Conservation (phyloP, 2,888 invertebrate species). For the Yponomeuta sedellus region DNA sequence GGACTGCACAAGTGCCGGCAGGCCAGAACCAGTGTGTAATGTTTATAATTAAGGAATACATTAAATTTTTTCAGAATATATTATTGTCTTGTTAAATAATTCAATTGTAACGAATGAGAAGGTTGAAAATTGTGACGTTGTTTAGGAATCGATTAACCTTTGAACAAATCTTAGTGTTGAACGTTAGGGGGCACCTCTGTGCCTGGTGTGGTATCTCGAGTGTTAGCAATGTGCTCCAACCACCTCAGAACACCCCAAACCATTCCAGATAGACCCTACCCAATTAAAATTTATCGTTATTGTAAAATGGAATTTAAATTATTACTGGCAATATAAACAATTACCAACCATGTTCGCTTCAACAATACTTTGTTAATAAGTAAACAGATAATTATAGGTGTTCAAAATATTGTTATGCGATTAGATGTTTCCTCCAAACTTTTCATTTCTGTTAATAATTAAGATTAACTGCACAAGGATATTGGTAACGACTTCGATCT, state of each 20-base stretch:
- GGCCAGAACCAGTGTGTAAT: slow-evolving; percentile 70
- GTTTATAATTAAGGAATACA: slow-evolving; percentile 71
- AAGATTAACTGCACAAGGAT: slow-evolving; percentile 74
- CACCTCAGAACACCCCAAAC: slow-evolving; percentile 17
- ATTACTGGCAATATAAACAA: slow-evolving; percentile 63
- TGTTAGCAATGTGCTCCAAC: slow-evolving; percentile 26
- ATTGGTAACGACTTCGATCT: slow-evolving; percentile 73
- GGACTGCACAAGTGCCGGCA: slow-evolving; percentile 52
- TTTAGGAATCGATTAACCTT: slow-evolving; percentile 56
- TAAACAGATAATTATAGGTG: slow-evolving; percentile 62
- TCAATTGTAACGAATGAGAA: slow-evolving; percentile 69
- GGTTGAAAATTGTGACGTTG: slow-evolving; percentile 53
- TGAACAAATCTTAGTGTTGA: slow-evolving; percentile 59
- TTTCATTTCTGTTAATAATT: slow-evolving; percentile 62
- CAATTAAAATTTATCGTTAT: slow-evolving; percentile 59
- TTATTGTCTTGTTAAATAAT: slow-evolving; percentile 77
- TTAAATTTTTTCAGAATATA: slow-evolving; percentile 75
- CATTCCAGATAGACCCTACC: slow-evolving; percentile 44
- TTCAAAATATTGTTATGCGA: slow-evolving; percentile 71
- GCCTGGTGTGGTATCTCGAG: slow-evolving; percentile 47
- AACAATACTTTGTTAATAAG: slow-evolving; percentile 60
- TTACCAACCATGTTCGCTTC: slow-evolving; percentile 65
- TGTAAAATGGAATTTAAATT: slow-evolving; percentile 67
- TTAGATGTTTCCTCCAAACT: slow-evolving; percentile 64
- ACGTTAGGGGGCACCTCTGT: slow-evolving; percentile 59